Evolutionary conservation across 2,113 vertebrate genomes (phyloP), one percentile per base, ranked within the genome.

Genomic region (Gopherus flavomarginatus): DNA sequence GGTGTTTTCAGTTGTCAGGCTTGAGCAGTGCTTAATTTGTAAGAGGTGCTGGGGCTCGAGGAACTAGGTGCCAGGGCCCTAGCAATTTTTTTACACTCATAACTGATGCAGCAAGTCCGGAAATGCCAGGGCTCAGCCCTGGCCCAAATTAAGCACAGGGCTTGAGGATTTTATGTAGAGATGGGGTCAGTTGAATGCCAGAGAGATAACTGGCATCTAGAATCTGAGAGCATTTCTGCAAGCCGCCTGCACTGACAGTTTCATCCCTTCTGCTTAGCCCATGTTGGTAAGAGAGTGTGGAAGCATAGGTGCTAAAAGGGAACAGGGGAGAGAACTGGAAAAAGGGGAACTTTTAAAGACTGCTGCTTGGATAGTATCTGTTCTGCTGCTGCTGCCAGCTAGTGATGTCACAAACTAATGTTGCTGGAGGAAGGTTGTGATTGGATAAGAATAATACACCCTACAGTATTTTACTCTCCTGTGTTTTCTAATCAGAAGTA

Each of bases 351-450:
- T 75, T 75, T 42, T 21, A 24, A 22, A 75, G 69, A 11, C 38
- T 24, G 38, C 69, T 42, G 69, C n/a, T 75, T 75, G 78, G 26
- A 80, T 31, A 86, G 24, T 44, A 26, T 42, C 19, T 72, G 38
- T 49, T 52, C 56, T 6, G 1, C 1, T 5, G 0, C 19, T 11
- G 62, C 24, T 8, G 42, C 79, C 52, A 54, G 2, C 19, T n/a
- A 27, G 27, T 5, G 0, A 21, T 11, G 56, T 4, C 47, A 8
- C 0, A 0, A 78, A 1, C 44, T 29, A 17, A 27, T 35, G 5
- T 13, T 11, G 44, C 7, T 62, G 59, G 38, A 49, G 50, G 5
- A 57, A 44, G 3, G 17, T 65, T 2, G 57, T n/a, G 31, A 24
- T 8, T 22, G 38, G 69, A 27, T 11, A 44, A 29, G 54, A 81